Base-by-base conservation (phyloP, 2,888 invertebrate species). In the Ypsolopha sequella region DNA sequence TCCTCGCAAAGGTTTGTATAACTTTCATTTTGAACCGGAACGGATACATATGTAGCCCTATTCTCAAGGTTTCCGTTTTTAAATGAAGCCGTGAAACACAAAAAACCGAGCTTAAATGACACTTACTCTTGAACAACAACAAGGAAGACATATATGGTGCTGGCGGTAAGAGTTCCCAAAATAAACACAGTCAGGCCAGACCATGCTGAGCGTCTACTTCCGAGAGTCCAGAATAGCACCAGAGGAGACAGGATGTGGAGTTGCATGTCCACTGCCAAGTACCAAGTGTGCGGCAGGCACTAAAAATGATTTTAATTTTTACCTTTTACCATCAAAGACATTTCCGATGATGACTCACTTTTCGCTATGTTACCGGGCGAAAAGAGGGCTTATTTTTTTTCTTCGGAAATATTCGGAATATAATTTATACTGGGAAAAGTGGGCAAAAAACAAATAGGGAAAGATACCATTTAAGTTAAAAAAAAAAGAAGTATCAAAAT, bases 221-320 rank as follows among this genome's bases (percentile, higher is more conserved):
- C 61, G 0, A 81, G 56, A 1, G 78, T 62, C 72, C 76, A 81
- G 49, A 67, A 65, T 3, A 81, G 58, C 2, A 80, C 56, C 0
- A 81, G 24, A 0, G 81, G 81, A 0, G 80, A 78, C 8, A 80
- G 14, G 2, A 80, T 63, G 54, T 79, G 67, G 0, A 80, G 66
- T 24, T 81, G 81, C 1, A 80, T 65, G 48, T 81, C 81, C 8
- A 81, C 69, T 0, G 80, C 77, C 2, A 81, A 54, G 54, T 80
- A 81, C 81, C 80, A 81, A 0, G 69, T 64, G 53, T 75, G 76
- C 2, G 64, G 52, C 0, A 80, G 55, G 52, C 81, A 80, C 81
- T 81, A 63, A 6, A 72, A 67, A n/a, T n/a, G n/a, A n/a, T n/a
- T n/a, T n/a, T 49, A 14, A 55, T 14, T 48, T 50, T 36, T 14